Evolutionary conservation across 2,113 vertebrate species (phyloP).

Genomic region (Strix uralensis): DNA sequence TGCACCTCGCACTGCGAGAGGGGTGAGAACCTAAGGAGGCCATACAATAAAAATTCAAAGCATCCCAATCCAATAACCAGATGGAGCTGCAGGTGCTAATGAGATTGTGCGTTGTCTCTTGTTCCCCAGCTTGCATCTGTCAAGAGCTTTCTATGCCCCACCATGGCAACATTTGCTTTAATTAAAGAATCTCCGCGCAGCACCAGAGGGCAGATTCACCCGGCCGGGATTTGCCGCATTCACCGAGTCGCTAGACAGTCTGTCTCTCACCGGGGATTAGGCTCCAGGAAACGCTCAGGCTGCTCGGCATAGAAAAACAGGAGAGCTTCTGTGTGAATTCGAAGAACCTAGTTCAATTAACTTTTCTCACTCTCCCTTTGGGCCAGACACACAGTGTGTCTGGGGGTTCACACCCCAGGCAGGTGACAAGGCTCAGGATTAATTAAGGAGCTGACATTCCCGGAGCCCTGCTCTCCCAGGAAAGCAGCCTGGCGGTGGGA

Average conservation of each 20-base stretch:
- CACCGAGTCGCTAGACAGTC: not conserved
- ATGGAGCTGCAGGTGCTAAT: conserved; percentile 46
- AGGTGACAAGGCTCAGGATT: conserved; percentile 13
- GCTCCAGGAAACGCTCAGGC: not conserved
- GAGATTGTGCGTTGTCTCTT: conserved; percentile 4
- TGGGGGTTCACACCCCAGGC: not conserved
- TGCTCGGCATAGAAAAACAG: not conserved
- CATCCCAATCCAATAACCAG: conserved; percentile 22
- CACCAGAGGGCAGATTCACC: conserved; percentile 32
- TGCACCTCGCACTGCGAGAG: fast-evolving
- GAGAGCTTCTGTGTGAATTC: not conserved
- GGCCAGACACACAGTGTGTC: not conserved
- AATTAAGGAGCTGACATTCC: conserved; percentile 46
- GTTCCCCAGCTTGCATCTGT: conserved; percentile 22
- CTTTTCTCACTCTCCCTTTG: conserved; percentile 35
- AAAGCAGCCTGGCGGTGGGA: not conserved
- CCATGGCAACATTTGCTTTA: conserved; percentile 56
- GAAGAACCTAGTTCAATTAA: conserved; percentile 38
- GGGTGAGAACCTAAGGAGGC: not conserved
- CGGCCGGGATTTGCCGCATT: not conserved
- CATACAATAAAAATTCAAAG: not conserved
- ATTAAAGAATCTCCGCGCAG: conserved; percentile 24
- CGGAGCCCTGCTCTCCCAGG: not conserved
- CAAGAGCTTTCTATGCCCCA: conserved; percentile 12
- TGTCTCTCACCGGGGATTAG: conserved; percentile 46